Evolutionary conservation across 53 echinoderm and acorn worm species (phyloP), one percentile per base, ranked within the genome.

Genomic region (Stichopus horrens): DNA sequence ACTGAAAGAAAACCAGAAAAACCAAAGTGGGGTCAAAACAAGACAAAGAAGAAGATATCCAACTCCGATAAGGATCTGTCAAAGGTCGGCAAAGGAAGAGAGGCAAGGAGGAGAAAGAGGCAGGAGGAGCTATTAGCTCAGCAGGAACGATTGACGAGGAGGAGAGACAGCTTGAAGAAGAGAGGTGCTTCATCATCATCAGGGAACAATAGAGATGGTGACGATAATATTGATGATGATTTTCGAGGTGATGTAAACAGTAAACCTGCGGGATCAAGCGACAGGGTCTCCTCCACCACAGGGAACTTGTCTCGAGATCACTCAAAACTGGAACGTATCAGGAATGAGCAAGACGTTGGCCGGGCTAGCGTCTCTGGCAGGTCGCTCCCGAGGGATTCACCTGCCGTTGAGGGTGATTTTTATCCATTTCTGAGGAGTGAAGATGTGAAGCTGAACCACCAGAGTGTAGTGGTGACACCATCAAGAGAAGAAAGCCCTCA

Each of bases 41-140:
- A 52, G 21, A 73, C 91, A 58, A 86, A 20, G 5, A 95, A 97
- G 84, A 94, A 94, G 76, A 77, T 74, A 52, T 84, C 92, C 53
- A 95, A 95, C 59, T 95, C 97, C 57, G 94, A 95, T 20, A 97
- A 97, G 88, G 97, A 97, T 75, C 73, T 97, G 87, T 93, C 95
- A 11, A 87, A 90, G 76, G 91, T 73, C 74, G 90, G 91, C 83
- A 88, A 65, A 77, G 91, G 90, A 53, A 80, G 95, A 18, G 97
- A 97, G 55, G 97, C 95, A 74, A 86, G 97, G 54, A 76, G 91
- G 23, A 77, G 79, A 74, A 93, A 95, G 86, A 75, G 97, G 74
- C 92, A 91, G 79, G 94, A 95, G 79, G 97, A 97, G 83, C 73
- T 97, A 9, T 78, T 97, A 57, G 90, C 91, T 0, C 65, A 87